Evolutionary conservation across 2,888 invertebrate genomes (phyloP), one percentile per base, ranked within the genome.

Genomic region (Endomychus coccineus): DNA sequence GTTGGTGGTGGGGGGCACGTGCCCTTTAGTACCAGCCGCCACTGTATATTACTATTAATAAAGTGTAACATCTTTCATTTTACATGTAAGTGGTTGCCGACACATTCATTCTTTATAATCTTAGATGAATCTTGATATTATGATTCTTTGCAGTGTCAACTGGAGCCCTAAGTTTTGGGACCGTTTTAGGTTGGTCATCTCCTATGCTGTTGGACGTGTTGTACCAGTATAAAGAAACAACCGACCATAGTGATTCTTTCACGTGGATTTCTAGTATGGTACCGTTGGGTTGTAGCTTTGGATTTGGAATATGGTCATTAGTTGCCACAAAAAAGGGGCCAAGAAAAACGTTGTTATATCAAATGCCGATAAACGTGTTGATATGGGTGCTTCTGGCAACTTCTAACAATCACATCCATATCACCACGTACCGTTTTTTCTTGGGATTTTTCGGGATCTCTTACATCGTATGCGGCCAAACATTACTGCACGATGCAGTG

Each of bases 81-180:
- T n/a, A n/a, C n/a, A n/a, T n/a, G n/a, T n/a, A n/a, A n/a, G n/a
- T n/a, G n/a, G n/a, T n/a, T n/a, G n/a, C n/a, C n/a, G n/a, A n/a
- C n/a, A n/a, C n/a, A n/a, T n/a, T n/a, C n/a, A n/a, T n/a, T n/a
- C 19, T 6, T 6, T 19, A 19, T 19, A 6, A 19, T 19, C 5
- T 6, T 19, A 19, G 9, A 5, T 19, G 19, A 19, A 19, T 19
- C 5, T 19, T 6, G 7, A 5, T 12, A 34, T n/a, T 27, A 13
- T 32, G 15, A 21, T 23, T 2, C n/a, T 10, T 48, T 51, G 15
- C 34, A 56, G 56, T 48, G 17, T 46, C 52, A 34, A 31, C 50
- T 9, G 47, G 49, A 13, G 43, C 54, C 10, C 34, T 55, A 14
- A 48, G 45, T 1, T 54, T 53, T 34, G 56, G 56, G 27, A 47